These are phyloP conservation scores for Schizopygopsis malacanthus DNA, from an alignment of 2,797 vertebrate species.

Conservation along the genomic window DNA sequence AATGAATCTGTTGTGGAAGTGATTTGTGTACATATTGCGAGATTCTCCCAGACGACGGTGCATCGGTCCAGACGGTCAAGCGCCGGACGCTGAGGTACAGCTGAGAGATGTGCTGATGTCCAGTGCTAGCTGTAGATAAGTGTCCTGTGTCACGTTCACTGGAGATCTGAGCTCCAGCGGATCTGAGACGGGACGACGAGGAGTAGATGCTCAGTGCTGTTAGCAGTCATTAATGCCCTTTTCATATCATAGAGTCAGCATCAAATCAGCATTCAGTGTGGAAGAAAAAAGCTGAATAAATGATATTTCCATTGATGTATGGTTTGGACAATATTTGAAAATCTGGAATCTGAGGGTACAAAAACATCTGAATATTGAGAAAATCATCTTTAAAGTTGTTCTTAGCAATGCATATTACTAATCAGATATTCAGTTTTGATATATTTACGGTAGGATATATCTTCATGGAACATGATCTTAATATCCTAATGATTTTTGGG, in stretches of 20 bases:
- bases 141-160: background rate
- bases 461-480: no score
- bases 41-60: background rate
- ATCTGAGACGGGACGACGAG: background rate
- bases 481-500: no score
- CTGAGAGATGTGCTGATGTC: background rate
- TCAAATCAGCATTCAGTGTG: no score
- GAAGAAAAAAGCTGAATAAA: no score
- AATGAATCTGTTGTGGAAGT: conserved; percentile 14
- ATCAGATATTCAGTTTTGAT: no score
- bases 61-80: background rate
- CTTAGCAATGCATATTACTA: no score
- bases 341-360: no score
- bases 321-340: no score
- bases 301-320: no score
- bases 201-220: background rate
- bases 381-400: no score
- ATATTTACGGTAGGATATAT: no score
- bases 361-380: no score
- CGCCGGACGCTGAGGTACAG: background rate
- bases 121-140: conserved; percentile 11
- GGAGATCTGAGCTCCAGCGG: background rate
- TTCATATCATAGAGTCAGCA: background rate
- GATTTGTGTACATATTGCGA: conserved; percentile 1
- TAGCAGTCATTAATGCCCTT: background rate